phyloP scores from a whole-genome alignment of 1,140 invertebrate genomes.

The Drosophila rhopaloa region DNA sequence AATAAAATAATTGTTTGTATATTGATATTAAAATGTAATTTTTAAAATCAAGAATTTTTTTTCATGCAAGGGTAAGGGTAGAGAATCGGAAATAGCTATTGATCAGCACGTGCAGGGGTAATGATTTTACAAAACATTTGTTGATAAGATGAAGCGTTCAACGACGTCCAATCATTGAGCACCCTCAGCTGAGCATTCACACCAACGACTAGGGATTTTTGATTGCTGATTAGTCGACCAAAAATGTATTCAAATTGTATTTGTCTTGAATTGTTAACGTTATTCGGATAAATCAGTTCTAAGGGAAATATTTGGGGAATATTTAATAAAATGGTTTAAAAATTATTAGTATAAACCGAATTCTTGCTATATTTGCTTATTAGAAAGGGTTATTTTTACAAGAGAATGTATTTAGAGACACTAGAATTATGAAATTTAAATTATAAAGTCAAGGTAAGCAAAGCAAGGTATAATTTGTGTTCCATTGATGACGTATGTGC shows the following conservation, averaged over 20 bases:
- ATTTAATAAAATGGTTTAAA: too few relatives aligned
- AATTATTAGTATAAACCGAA: too few relatives aligned
- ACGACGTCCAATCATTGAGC: constrained; percentile 16
- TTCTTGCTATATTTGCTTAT: too few relatives aligned
- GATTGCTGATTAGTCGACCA: constrained; percentile 3
- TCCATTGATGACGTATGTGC: background rate
- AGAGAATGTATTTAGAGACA: too few relatives aligned
- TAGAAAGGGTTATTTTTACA: too few relatives aligned
- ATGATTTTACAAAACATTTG: constrained; percentile 9
- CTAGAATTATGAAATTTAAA: background rate
- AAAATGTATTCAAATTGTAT: too few relatives aligned
- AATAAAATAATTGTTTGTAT: background rate
- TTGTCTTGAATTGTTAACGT: too few relatives aligned
- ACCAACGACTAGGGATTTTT: constrained; percentile 10
- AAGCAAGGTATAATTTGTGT: too few relatives aligned
- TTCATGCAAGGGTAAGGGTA: constrained; percentile 15
- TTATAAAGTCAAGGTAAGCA: background rate
- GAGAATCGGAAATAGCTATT: constrained; percentile 10
- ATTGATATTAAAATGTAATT: background rate
- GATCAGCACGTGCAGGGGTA: constrained; percentile 39
- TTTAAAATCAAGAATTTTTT: background rate
- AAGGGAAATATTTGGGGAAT: too few relatives aligned
- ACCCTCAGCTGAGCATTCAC: constrained; percentile 13
- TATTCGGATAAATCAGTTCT: too few relatives aligned
- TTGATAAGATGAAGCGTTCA: constrained; percentile 30